Conservation (phyloP, 2,113 vertebrate species). For the Crotalus horridus region DNA sequence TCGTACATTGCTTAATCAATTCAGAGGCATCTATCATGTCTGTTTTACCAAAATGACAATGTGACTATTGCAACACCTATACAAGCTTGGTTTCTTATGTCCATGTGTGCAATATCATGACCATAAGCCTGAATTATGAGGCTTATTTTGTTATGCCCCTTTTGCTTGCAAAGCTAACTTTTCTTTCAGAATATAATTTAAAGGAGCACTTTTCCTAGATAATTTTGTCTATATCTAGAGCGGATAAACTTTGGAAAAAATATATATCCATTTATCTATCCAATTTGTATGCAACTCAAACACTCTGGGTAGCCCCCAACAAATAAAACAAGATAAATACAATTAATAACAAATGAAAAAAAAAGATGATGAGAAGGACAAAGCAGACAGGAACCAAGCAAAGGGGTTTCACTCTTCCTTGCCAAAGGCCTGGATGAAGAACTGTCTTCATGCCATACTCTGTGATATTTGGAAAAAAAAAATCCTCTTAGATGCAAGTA, state of each 20-base stretch:
- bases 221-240: not conserved
- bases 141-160: not conserved
- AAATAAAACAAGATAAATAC: not conserved
- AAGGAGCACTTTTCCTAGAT: not conserved
- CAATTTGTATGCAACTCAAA: not conserved
- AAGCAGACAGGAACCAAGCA: not conserved
- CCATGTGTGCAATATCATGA: not conserved
- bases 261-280: not conserved
- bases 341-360: not conserved
- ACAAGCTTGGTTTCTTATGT: not conserved
- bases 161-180: not conserved
- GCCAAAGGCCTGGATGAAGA: not conserved
- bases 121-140: not conserved
- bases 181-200: not conserved
- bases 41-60: not conserved
- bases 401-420: not conserved
- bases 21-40: not conserved
- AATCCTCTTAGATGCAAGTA: not conserved
- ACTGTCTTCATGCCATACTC: not conserved
- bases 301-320: not conserved
- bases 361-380: not conserved
- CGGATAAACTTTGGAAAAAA: not conserved
- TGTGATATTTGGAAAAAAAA: not conserved
- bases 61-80: not conserved
- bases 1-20: not conserved